Evolutionary conservation across 2,113 vertebrate species (phyloP).

Genomic region (Chauna torquata): DNA sequence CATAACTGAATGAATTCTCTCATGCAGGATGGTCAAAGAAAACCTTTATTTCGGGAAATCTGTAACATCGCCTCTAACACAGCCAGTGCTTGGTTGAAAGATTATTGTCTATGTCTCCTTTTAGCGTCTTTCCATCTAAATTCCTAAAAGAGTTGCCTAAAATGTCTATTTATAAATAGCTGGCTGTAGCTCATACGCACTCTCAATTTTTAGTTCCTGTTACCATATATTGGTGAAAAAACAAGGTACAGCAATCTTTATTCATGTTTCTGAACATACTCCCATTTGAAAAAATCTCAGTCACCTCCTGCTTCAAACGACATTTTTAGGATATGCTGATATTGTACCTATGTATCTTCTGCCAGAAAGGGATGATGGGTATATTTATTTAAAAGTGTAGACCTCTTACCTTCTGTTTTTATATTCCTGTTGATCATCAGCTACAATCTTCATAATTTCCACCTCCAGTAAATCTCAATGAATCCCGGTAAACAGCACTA

Average conservation of each 20-base stretch:
- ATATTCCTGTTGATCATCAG: not conserved
- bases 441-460: not conserved
- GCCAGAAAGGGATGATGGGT: not conserved
- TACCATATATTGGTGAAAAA: not conserved
- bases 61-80: not conserved
- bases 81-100: not conserved
- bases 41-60: not conserved
- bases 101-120: not conserved
- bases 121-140: not conserved
- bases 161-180: not conserved
- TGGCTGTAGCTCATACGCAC: not conserved
- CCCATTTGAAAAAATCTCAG: not conserved
- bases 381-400: not conserved
- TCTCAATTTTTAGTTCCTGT: not conserved
- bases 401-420: not conserved
- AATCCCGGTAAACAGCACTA: not conserved
- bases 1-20: not conserved
- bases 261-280: not conserved
- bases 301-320: not conserved
- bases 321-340: not conserved
- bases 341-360: not conserved
- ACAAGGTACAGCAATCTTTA: not conserved
- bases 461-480: not conserved
- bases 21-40: not conserved
- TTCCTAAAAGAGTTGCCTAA: not conserved